These are phyloP conservation scores for Pangasianodon hypophthalmus DNA, from an alignment of 2,113 vertebrate species.

Conservation along the genomic window DNA sequence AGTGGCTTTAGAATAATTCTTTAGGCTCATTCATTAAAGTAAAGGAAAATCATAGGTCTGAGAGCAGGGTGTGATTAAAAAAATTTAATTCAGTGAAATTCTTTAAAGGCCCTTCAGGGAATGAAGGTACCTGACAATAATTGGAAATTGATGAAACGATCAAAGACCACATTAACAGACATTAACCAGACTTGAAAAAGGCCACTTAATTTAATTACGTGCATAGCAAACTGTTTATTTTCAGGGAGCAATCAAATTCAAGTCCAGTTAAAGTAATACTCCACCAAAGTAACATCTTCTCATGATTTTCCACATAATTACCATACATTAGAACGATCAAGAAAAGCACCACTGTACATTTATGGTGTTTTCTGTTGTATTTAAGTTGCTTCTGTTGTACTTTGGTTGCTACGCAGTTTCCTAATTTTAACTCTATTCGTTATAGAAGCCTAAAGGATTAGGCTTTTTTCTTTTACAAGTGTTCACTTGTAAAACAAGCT, in stretches of 20 bases:
- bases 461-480: not conserved
- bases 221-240: constrained; percentile 12
- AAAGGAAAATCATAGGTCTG: not conserved
- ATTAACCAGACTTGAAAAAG: constrained; percentile 9
- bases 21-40: not conserved
- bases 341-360: not conserved
- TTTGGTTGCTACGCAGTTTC: not conserved
- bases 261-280: not conserved
- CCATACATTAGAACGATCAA: not conserved
- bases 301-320: not conserved
- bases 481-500: not conserved
- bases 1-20: constrained; percentile 26
- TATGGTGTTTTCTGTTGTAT: not conserved
- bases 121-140: constrained; percentile 31
- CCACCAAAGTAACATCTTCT: not conserved
- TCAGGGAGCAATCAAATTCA: not conserved
- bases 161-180: constrained; percentile 10
- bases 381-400: not conserved
- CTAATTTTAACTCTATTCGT: not conserved
- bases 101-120: constrained; percentile 1
- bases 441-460: not conserved
- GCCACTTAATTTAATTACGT: constrained; percentile 29
- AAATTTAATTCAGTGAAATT: not conserved
- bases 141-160: constrained; percentile 31
- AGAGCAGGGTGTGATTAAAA: not conserved